A percentile compares a stretch with the other conserved stretches of the same genome.
Conservation (phyloP, 23 tunicate species). For the Halocynthia roretzi region DNA sequence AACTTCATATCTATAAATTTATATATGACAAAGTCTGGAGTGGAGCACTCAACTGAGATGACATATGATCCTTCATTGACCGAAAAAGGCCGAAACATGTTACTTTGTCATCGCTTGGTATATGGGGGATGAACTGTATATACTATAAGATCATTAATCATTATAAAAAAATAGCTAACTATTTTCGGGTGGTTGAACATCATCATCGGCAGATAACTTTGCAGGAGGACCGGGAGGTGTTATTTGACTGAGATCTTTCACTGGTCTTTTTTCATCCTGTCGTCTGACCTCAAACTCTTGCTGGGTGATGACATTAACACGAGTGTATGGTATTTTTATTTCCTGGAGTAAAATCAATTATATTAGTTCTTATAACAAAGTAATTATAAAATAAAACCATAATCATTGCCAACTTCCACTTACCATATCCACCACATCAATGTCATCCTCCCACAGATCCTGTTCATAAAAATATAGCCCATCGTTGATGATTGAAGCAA, state of each 20-base stretch:
- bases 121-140: too few species aligned
- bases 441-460: constrained; percentile 65
- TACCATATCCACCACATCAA: background rate
- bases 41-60: too few species aligned
- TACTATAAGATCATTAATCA: too few species aligned
- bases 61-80: too few species aligned
- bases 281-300: constrained; percentile 47
- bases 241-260: constrained; percentile 47
- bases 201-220: constrained; percentile 2
- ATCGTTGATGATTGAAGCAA: constrained; percentile 76
- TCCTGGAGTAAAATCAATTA: constrained; percentile 28
- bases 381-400: background rate
- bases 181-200: background rate
- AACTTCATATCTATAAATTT: too few species aligned
- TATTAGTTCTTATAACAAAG: background rate
- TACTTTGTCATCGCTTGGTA: too few species aligned
- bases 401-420: background rate
- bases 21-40: too few species aligned
- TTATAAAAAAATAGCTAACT: too few species aligned
- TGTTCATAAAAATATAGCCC: constrained; percentile 87
- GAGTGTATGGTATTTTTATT: constrained; percentile 38
- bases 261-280: background rate
- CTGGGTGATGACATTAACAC: constrained; percentile 59
- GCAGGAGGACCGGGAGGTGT: constrained; percentile 87
- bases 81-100: too few species aligned